Evolutionary conservation across 2,888 invertebrate genomes (phyloP).

Genomic region (Penaeus monodon): DNA sequence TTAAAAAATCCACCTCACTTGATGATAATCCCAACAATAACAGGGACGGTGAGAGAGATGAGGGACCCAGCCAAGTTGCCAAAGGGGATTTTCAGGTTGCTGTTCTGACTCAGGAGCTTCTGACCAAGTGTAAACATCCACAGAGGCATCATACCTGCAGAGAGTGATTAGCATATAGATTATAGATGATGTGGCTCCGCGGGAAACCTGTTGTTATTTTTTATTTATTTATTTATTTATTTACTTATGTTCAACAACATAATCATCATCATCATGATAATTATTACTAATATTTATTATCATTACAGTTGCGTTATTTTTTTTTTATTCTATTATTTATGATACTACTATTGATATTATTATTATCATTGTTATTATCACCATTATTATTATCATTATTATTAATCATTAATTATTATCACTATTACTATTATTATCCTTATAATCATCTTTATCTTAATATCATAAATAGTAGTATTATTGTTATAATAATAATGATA

Average conservation of each 20-base stretch:
- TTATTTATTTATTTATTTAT: neutral
- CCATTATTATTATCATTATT: neutral
- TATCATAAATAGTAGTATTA: neutral
- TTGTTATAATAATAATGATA: too few relatives aligned
- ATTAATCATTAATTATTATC: neutral
- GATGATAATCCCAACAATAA: constrained; percentile 71
- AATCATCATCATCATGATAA: too few relatives aligned
- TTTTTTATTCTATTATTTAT: too few relatives aligned
- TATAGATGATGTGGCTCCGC: too few relatives aligned
- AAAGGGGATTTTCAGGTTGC: constrained; percentile 69
- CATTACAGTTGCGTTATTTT: too few relatives aligned
- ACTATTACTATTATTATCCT: neutral
- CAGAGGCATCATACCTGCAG: constrained; percentile 72
- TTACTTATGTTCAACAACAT: neutral
- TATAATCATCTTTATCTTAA: neutral
- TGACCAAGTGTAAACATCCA: constrained; percentile 73
- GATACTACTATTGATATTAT: too few relatives aligned
- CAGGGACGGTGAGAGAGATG: constrained; percentile 70
- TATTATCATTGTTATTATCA: neutral
- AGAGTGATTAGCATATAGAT: too few relatives aligned
- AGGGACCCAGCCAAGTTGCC: constrained; percentile 70
- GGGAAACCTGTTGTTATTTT: too few relatives aligned
- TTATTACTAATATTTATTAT: too few relatives aligned
- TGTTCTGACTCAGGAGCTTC: constrained; percentile 66
- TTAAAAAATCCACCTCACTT: constrained; percentile 14